These are phyloP conservation scores for Azorinus chamasolen DNA, from an alignment of 2,888 invertebrate species.

Conservation along the genomic window DNA sequence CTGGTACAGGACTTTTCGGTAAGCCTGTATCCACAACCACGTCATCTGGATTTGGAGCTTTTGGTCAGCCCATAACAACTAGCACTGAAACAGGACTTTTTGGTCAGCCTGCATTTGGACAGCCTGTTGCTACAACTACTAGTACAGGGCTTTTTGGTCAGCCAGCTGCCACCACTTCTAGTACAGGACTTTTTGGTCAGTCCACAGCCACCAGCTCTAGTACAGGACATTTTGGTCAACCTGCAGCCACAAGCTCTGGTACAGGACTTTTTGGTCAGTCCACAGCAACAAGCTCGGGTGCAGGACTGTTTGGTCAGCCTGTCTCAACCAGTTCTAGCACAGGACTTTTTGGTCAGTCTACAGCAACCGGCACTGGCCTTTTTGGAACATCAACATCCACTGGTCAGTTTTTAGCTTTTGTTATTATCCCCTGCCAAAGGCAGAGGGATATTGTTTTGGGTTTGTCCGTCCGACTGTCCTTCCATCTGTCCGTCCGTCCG, in stretches of 20 bases:
- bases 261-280: slow-evolving; percentile 42
- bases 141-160: slow-evolving; percentile 41
- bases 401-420: slow-evolving; percentile 10
- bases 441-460: no score
- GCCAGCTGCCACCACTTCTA: slow-evolving; percentile 28
- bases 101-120: slow-evolving; percentile 44
- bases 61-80: slow-evolving; percentile 17
- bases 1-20: slow-evolving; percentile 31
- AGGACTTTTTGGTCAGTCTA: slow-evolving; percentile 36
- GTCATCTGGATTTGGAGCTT: background rate
- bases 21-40: slow-evolving; percentile 16
- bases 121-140: slow-evolving; percentile 1
- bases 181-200: slow-evolving; percentile 58
- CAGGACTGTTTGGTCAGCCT: slow-evolving; percentile 44
- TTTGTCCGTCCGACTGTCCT: no score
- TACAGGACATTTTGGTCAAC: slow-evolving; percentile 41
- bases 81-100: slow-evolving; percentile 31
- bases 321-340: slow-evolving; percentile 24
- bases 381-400: slow-evolving; percentile 59
- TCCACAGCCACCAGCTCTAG: background rate
- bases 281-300: slow-evolving; percentile 31
- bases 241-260: slow-evolving; percentile 15
- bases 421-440: no score
- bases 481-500: no score
- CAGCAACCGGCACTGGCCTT: slow-evolving; percentile 35